Base-by-base conservation (phyloP, 2,888 invertebrate genomes). In the Vesta saturnalis region DNA sequence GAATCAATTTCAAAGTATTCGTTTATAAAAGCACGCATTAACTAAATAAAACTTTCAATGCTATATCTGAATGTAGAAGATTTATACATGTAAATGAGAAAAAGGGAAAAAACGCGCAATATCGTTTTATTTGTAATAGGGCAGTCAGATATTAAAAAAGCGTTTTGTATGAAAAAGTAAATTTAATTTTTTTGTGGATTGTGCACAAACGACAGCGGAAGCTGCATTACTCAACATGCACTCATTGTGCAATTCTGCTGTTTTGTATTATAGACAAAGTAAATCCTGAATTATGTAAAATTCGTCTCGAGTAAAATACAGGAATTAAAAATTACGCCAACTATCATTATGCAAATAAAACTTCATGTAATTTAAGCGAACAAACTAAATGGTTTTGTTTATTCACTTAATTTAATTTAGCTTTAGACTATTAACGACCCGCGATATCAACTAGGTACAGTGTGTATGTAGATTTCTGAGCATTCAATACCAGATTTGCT, bases 141-240 rank as follows among this genome's bases (percentile, higher is more conserved):
- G n/a, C 8, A 3, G 1, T 39, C 12, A n/a, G n/a, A 12, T 39
- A 39, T 39, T 39, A 39, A 39, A 39, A 39, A 39, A 39, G n/a
- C 39, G 39, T 39, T 39, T 39, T n/a, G n/a, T n/a, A 39, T 39
- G 39, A n/a, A 39, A n/a, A 39, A 39, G 39, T 39, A 39, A 39
- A 30, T 30, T 30, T 10, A 10, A 6, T 30, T 39, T 39, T 39
- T 39, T 39, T 39, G n/a, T 8, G 39, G 39, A 39, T 39, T 39
- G 10, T 10, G 39, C n/a, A n/a, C 39, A 39, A n/a, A 10, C 39
- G n/a, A n/a, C 39, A n/a, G 39, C 8, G 12, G 39, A n/a, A 39
- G n/a, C 8, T 39, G 39, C 39, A 39, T 1, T n/a, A 39, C 39
- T 39, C 30, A 30, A 30, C 10, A 30, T 30, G 39, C 12, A n/a